Evolutionary conservation across 2,888 invertebrate genomes (phyloP), one percentile per base, ranked within the genome.

Genomic region (Cheilosia pagana): DNA sequence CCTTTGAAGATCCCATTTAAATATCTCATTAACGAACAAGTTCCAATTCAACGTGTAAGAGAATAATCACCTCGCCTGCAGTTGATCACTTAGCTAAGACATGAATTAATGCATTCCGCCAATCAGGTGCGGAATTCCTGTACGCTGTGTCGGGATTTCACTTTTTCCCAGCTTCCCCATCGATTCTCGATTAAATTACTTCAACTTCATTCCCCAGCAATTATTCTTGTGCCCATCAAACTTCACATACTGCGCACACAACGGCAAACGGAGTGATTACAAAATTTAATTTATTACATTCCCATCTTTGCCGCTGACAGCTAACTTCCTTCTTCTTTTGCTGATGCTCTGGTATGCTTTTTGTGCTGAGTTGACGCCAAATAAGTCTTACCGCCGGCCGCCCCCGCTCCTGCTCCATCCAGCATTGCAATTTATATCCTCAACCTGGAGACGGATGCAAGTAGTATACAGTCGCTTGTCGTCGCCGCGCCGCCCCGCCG

Each of bases 201-300:
- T 79, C 63, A 39, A 53, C 21, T 55, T 60, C 60, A 68, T 52
- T 12, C 41, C 21, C 41, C 31, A 55, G 60, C 67, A 67, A 72
- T 74, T 67, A 72, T 72, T 72, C 67, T 67, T 65, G 28, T 67
- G 68, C 79, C 48, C 79, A 79, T 79, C 79, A 79, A 79, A 67
- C 79, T 45, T 48, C 45, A 62, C 67, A 68, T 68, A 43, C 62
- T 74, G 52, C 62, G 52, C 62, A 67, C 53, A 39, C 41, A 65
- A 77, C 72, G 72, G 60, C 39, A 77, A 78, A 78, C 62, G 63
- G 63, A 83, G 68, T 65, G 74, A 83, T 83, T 78, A 68, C 78
- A 74, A 83, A 78, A 78, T 83, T 74, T 74, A 41, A 83, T 83
- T 83, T 83, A 83, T 83, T 78, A 83, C 78, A 78, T 74, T 74